Conservation (phyloP, 2,888 invertebrate species). For the Scrobipalpa atriplicella region DNA sequence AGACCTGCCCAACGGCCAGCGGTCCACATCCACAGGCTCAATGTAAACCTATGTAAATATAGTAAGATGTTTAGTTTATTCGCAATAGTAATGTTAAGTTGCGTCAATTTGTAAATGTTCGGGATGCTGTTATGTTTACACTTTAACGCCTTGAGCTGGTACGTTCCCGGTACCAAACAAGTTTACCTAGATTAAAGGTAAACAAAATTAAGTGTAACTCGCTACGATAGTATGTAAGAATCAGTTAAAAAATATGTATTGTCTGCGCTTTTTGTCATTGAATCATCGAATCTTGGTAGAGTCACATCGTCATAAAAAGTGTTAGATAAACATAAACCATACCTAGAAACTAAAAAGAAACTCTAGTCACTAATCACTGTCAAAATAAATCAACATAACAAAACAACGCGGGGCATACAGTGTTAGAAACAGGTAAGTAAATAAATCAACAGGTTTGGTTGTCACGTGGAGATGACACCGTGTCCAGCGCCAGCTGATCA, state of each 20-base stretch:
- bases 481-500: conserved; percentile 52
- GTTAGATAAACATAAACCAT: background rate
- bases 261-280: background rate
- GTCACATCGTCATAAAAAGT: background rate
- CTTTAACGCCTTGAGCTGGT: too few species aligned
- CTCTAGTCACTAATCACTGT: background rate
- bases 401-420: background rate
- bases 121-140: background rate
- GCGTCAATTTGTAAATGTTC: background rate
- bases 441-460: conserved; percentile 18
- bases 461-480: conserved; percentile 44
- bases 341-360: background rate
- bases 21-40: background rate
- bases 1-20: conserved; percentile 33
- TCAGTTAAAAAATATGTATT: background rate
- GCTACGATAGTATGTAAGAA: background rate
- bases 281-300: background rate
- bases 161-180: background rate
- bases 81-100: conserved; percentile 6
- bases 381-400: conserved; percentile 11
- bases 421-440: conserved; percentile 13
- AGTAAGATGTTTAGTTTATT: conserved; percentile 10
- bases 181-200: background rate
- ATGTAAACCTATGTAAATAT: background rate
- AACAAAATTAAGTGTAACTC: background rate